Base-by-base conservation (phyloP, 2,797 vertebrate species). In the Microcaecilia unicolor region DNA sequence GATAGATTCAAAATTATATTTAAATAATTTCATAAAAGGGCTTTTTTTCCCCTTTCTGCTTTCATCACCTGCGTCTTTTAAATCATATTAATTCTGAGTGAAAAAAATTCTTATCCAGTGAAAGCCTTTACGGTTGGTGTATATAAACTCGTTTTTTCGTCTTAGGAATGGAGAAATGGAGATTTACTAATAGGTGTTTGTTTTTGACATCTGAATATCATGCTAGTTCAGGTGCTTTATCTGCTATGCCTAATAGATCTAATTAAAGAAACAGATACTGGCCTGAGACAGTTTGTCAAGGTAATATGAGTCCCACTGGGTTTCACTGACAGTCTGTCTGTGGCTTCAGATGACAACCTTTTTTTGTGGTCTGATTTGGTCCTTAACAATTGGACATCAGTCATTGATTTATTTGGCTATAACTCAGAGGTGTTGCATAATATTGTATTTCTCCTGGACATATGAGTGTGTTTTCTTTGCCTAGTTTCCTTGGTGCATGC, bases 201-300 rank as follows among this genome's bases (percentile, higher is more conserved):
- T 62, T 51, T 74, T 68, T 74, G 64, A 73, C 62, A 67, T 72
- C 67, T 73, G 61, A 68, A 50, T 72, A 47, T 58, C 73, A 52
- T 76, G 74, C 63, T 62, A 78, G 69, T 78, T 65, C 61, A 61
- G 72, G 63, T 76, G 69, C 58, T 73, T 74, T 67, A 47, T 53
- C 64, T 67, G 58, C 48, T 67, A 27, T 28, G 65, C 57, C 67
- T 79, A 77, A 76, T 76, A 78, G 69, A 70, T 72, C 72, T 81
- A 72, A 79, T 81, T 83, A 77, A 74, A 72, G 55, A 75, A 72
- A 68, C 62, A 74, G 76, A 72, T 80, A 77, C 70, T 75, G 70
- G 47, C 68, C 57, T 58, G 42, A 66, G 81, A 79, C 70, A 76
- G 65, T 83, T 84, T 86, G 72, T 84, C 82, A 84, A 57, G 65